Base-by-base conservation (phyloP, 2,888 invertebrate genomes). In the Eupithecia abbreviata region DNA sequence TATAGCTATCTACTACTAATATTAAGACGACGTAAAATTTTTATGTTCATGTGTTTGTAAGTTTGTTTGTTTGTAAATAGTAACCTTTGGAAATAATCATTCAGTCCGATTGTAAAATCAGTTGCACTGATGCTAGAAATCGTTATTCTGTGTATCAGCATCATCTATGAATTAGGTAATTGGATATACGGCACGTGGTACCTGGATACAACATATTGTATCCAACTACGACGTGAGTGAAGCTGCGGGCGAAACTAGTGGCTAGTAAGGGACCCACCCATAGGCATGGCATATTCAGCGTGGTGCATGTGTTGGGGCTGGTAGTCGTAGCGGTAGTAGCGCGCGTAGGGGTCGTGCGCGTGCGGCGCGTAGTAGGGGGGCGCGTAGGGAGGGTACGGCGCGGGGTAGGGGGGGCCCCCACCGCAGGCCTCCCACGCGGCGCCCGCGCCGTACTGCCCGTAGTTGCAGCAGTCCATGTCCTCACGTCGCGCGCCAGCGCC, bases 401-500 rank as follows among this genome's bases (percentile, higher is more conserved):
- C 80, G 82, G 88, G 88, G 83, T 91, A 92, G 82, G 85, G 86
- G 84, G 86, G 86, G 84, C 84, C 83, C 81, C 86, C 87, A 86
- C 88, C 89, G 87, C 80, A 82, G 75, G 77, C 80, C 76, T 85
- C 87, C 87, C 90, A 90, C 86, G 88, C 88, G 83, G 88, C 90
- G 86, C 87, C 90, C 88, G 87, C 91, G 87, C 94, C 93, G 89
- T 92, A 93, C 91, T 93, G 93, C 87, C 91, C 91, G 93, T 94
- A 95, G 89, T 94, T 93, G 91, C 94, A 95, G 91, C 95, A 95
- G 87, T 95, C 95, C 95, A 95, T 95, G 83, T 58, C 84, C 84
- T 90, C 90, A 93, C 90, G 92, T 90, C 84, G 90, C 90, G 83
- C 85, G 85, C 89, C 85, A 86, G 89, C 88, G 84, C 86, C 80